These are phyloP conservation scores for Salminus brasiliensis DNA, from an alignment of 2,113 vertebrate genomes.

Conservation along the genomic window DNA sequence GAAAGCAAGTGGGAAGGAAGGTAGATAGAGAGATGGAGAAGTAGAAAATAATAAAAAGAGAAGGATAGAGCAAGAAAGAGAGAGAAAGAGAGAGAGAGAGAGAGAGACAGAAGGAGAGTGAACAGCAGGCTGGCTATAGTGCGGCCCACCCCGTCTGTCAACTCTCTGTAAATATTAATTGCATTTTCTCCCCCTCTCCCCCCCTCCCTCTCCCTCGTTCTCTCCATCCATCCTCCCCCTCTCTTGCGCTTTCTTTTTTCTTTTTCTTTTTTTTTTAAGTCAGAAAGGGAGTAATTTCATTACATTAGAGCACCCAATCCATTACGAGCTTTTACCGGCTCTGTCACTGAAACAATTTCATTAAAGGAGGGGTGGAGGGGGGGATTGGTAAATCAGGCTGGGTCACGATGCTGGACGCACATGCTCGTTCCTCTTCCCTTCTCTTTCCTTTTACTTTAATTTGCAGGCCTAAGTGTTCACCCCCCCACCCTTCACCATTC, in stretches of 20 bases:
- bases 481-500: too few species aligned
- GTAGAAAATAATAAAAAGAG: not conserved
- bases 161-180: constrained; percentile 99
- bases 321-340: constrained; percentile 99
- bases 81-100: not conserved
- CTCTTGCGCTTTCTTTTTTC: constrained; percentile 59
- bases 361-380: constrained; percentile 84
- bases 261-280: constrained; percentile 80
- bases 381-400: constrained; percentile 95
- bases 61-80: constrained; percentile 56
- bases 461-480: constrained; percentile 77
- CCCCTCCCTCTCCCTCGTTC: constrained; percentile 54
- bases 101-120: constrained; percentile 53
- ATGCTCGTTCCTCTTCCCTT: constrained; percentile 76
- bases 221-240: constrained; percentile 56
- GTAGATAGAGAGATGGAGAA: constrained; percentile 5
- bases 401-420: constrained; percentile 86
- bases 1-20: too few species aligned
- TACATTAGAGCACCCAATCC: constrained; percentile 99
- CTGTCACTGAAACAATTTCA: constrained; percentile 99
- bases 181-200: constrained; percentile 75
- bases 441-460: constrained; percentile 89
- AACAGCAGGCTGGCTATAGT: constrained; percentile 69
- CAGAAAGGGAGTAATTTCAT: constrained; percentile 99
- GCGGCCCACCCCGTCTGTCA: constrained; percentile 89